Conservation (phyloP, 2,113 vertebrate species). For the Laterallus jamaicensis region DNA sequence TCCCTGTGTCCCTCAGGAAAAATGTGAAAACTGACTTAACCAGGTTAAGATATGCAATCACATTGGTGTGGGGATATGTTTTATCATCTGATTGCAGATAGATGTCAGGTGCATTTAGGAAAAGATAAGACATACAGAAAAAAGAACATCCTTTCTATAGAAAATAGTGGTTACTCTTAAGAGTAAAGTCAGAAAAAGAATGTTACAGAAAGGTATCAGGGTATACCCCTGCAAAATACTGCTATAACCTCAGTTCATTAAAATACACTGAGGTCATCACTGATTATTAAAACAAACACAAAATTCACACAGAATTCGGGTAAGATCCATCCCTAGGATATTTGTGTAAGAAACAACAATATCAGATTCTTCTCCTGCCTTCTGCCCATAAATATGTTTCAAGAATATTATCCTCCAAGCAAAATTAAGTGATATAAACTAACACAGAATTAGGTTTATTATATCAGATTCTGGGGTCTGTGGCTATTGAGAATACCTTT, state of each 20-base stretch:
- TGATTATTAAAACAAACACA: not conserved
- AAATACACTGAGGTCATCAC: not conserved
- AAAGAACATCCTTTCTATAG: not conserved
- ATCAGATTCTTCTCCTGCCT: not conserved
- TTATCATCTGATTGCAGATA: not conserved
- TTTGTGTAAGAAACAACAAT: not conserved
- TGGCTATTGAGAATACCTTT: not conserved
- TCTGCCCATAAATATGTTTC: not conserved
- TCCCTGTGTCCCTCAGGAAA: not conserved
- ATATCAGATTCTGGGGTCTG: not conserved
- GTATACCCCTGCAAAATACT: not conserved
- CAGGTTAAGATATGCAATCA: slow-evolving; percentile 38
- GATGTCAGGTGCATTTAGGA: not conserved
- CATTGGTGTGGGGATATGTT: not conserved
- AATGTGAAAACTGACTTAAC: slow-evolving; percentile 42
- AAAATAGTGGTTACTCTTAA: not conserved
- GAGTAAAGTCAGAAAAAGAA: not conserved
- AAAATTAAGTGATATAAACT: not conserved
- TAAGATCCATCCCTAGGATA: not conserved
- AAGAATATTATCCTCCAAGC: not conserved
- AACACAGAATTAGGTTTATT: not conserved
- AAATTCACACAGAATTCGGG: not conserved
- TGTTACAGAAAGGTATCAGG: not conserved
- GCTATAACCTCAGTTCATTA: not conserved
- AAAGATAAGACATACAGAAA: not conserved